Percentiles rank a stretch among this genome's conserved stretches.
Evolutionary conservation across 2,797 vertebrate species (phyloP).

Genomic region (Gadopsis marmoratus): DNA sequence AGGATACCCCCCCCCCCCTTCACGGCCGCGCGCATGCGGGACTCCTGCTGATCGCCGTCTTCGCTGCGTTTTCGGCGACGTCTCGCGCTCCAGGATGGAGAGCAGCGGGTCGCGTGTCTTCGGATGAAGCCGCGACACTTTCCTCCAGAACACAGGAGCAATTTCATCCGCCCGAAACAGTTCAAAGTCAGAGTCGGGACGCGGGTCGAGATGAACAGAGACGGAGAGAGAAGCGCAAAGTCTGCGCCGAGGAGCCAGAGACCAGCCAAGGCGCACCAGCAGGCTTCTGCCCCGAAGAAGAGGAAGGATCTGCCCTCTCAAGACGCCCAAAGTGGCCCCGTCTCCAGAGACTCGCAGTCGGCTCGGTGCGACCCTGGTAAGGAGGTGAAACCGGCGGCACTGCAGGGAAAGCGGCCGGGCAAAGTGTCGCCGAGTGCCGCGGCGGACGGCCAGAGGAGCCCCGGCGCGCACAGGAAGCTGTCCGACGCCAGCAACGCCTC

Average conservation of each 20-base stretch:
- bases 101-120: no score
- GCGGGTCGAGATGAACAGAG: slow-evolving; percentile 72
- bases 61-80: slow-evolving; percentile 32
- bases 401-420: slow-evolving; percentile 66
- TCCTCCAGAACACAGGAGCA: no score
- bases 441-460: slow-evolving; percentile 65
- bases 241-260: slow-evolving; percentile 64
- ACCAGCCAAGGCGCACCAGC: slow-evolving; percentile 70
- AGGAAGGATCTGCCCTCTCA: slow-evolving; percentile 81
- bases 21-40: no score
- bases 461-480: slow-evolving; percentile 80
- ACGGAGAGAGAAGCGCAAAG: slow-evolving; percentile 66
- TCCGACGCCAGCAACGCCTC: slow-evolving; percentile 79
- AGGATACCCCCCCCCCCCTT: no score
- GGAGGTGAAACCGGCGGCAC: slow-evolving; percentile 73
- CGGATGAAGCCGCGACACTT: no score
- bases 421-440: slow-evolving; percentile 50
- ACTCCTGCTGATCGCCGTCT: not conserved
- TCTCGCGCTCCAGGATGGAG: slow-evolving; percentile 54
- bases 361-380: slow-evolving; percentile 47
- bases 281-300: slow-evolving; percentile 81
- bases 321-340: slow-evolving; percentile 79
- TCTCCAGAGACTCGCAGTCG: slow-evolving; percentile 42
- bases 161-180: not conserved
- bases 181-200: slow-evolving; percentile 19